Conservation (phyloP, 2,113 vertebrate genomes). For the Onychorhynchus coronatus region DNA sequence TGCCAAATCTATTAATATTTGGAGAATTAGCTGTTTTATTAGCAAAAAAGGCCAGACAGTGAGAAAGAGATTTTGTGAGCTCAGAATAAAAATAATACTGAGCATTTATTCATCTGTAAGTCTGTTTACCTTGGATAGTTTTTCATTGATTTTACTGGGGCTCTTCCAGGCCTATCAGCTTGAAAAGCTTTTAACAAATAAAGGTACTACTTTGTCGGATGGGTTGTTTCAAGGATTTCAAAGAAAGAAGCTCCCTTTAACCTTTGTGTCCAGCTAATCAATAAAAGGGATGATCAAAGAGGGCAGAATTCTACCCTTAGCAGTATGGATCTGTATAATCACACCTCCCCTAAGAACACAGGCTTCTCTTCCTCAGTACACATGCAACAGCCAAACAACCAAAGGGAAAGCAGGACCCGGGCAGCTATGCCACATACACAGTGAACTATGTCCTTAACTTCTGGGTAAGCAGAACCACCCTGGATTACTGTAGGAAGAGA, state of each 20-base stretch:
- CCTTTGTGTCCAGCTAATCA: not conserved
- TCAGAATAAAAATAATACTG: conserved; percentile 63
- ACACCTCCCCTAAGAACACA: not conserved
- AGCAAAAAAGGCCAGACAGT: conserved; percentile 34
- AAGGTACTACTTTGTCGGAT: conserved; percentile 21
- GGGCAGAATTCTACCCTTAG: not conserved
- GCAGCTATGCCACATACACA: not conserved
- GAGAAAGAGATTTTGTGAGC: conserved; percentile 33
- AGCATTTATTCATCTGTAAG: conserved; percentile 49
- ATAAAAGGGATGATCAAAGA: conserved; percentile 14
- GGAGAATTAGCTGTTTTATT: conserved; percentile 58
- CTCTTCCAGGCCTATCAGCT: conserved; percentile 43
- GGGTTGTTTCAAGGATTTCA: conserved; percentile 21
- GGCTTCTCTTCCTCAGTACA: not conserved
- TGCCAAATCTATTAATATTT: conserved; percentile 49
- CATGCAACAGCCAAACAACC: not conserved
- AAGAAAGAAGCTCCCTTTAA: conserved; percentile 22
- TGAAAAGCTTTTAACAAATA: conserved; percentile 33
- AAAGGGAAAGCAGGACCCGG: not conserved
- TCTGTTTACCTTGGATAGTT: conserved; percentile 45
- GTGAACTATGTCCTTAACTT: not conserved
- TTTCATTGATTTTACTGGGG: conserved; percentile 49
- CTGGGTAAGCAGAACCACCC: not conserved
- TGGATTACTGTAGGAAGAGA: not conserved
- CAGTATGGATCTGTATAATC: not conserved